Conservation (phyloP, 2,797 vertebrate species). For the Hemibagrus guttatus region DNA sequence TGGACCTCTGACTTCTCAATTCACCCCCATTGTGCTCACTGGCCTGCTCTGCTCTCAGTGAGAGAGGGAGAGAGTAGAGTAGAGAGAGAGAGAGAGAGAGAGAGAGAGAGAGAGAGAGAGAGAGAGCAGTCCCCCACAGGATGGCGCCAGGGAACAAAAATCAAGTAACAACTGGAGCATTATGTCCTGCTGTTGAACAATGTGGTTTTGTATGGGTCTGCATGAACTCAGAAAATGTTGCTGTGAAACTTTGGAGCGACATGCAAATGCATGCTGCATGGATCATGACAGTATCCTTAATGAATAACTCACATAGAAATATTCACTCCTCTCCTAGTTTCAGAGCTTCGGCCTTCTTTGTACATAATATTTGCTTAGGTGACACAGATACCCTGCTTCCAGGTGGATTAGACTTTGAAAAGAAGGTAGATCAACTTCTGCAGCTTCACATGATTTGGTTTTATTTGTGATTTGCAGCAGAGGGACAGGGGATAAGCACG, state of each 20-base stretch:
- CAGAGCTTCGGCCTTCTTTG: slow-evolving; percentile 41
- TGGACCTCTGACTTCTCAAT: slow-evolving; percentile 36
- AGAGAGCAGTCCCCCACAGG: slow-evolving; percentile 57
- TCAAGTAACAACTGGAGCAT: not conserved
- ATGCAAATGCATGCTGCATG: slow-evolving; percentile 69
- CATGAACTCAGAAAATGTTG: slow-evolving; percentile 42
- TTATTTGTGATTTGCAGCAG: not conserved
- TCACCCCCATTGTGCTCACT: slow-evolving; percentile 31
- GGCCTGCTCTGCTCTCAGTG: not conserved
- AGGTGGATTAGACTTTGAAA: not conserved
- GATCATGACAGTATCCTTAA: slow-evolving; percentile 56
- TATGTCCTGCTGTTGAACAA: slow-evolving; percentile 10
- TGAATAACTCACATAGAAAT: slow-evolving; percentile 62
- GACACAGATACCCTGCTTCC: not conserved
- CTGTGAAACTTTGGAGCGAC: slow-evolving; percentile 35
- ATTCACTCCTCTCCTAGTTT: slow-evolving; percentile 34
- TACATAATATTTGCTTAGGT: slow-evolving; percentile 42
- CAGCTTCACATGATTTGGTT: not conserved
- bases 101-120: not conserved
- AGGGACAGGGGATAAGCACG: not conserved
- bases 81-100: not conserved
- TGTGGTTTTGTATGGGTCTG: slow-evolving; percentile 54
- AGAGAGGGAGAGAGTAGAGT: not conserved
- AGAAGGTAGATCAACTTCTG: not conserved
- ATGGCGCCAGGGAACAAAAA: slow-evolving; percentile 68